Conservation (phyloP, 2,113 vertebrate genomes). For the Gobiocypris rarus region DNA sequence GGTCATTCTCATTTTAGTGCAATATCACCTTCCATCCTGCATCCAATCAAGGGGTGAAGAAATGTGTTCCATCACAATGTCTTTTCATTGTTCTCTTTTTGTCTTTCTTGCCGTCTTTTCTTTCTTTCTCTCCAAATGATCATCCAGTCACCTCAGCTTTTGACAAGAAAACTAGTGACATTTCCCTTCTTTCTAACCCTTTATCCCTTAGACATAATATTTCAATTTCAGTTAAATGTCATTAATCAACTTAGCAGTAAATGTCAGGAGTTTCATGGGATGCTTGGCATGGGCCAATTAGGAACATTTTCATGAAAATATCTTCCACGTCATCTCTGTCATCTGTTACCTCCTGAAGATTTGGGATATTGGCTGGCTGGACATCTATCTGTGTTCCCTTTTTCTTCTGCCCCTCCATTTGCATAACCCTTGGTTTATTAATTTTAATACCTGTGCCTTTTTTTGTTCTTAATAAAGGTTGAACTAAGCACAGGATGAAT, state of each 20-base stretch:
- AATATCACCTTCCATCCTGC: slow-evolving; percentile 14
- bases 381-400: background rate
- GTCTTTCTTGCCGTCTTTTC: background rate
- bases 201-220: slow-evolving; percentile 21
- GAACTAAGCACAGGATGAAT: slow-evolving; percentile 27
- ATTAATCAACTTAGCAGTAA: slow-evolving; percentile 26
- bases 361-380: background rate
- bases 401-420: background rate
- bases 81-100: slow-evolving; percentile 25
- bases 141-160: background rate
- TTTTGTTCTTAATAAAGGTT: slow-evolving; percentile 37
- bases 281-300: background rate
- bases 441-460: slow-evolving; percentile 37
- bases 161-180: background rate
- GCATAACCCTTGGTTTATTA: slow-evolving; percentile 26
- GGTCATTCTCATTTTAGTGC: slow-evolving; percentile 41
- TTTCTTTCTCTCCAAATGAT: background rate
- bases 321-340: background rate
- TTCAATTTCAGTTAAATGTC: slow-evolving; percentile 38
- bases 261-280: slow-evolving; percentile 34
- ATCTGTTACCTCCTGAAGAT: background rate
- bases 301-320: background rate
- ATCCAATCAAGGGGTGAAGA: slow-evolving; percentile 4
- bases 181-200: slow-evolving; percentile 4
- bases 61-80: background rate